phyloP scores from a whole-genome alignment of 2,888 invertebrate genomes.

The Stictocephala bisonia region DNA sequence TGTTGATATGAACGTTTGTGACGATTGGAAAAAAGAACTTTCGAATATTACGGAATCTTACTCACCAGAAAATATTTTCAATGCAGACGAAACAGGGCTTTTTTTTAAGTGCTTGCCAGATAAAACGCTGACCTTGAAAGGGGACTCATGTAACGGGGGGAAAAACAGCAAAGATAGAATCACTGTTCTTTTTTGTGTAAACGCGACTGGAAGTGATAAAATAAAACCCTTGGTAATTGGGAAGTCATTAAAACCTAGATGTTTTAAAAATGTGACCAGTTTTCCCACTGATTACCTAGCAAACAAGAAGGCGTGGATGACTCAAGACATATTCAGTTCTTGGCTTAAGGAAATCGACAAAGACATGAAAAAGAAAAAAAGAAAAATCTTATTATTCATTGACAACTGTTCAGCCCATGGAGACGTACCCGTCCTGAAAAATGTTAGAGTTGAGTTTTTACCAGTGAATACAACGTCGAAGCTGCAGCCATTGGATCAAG shows the following conservation, averaged over 20 bases:
- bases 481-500: slow-evolving; percentile 20
- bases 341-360: slow-evolving; percentile 56
- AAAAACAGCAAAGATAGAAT: slow-evolving; percentile 60
- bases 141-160: slow-evolving; percentile 61
- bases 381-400: slow-evolving; percentile 32
- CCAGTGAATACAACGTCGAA: slow-evolving; percentile 44
- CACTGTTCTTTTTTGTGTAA: neutral
- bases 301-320: slow-evolving; percentile 63
- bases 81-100: slow-evolving; percentile 60
- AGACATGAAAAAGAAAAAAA: slow-evolving; percentile 27
- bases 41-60: slow-evolving; percentile 54
- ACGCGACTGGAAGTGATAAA: neutral
- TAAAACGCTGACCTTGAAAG: slow-evolving; percentile 59
- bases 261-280: slow-evolving; percentile 57
- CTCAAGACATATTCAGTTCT: slow-evolving; percentile 56
- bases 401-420: slow-evolving; percentile 44
- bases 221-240: slow-evolving; percentile 14
- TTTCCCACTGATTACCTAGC: slow-evolving; percentile 59
- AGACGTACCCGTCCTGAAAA: slow-evolving; percentile 20
- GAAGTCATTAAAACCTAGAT: slow-evolving; percentile 60
- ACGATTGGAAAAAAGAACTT: slow-evolving; percentile 50
- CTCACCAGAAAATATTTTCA: slow-evolving; percentile 57
- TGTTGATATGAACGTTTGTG: slow-evolving; percentile 46
- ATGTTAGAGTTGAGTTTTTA: slow-evolving; percentile 40
- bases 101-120: slow-evolving; percentile 59